These are phyloP conservation scores for Nemapogon koenigi DNA, from an alignment of 2,888 invertebrate species.

Conservation along the genomic window DNA sequence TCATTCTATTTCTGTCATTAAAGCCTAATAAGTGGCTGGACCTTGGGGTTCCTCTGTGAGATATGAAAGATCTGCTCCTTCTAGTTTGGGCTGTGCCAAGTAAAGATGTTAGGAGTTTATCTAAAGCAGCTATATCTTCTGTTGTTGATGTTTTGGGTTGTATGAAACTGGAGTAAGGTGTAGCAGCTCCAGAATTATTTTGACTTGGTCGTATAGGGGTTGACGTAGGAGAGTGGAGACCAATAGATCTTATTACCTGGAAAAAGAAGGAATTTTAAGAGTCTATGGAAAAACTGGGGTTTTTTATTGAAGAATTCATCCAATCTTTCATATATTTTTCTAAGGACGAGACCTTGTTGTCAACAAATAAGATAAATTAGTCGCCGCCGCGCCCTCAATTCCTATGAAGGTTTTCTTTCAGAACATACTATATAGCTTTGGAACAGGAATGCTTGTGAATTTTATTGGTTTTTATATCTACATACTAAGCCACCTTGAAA, in stretches of 20 bases:
- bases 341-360: no score
- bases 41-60: conserved; percentile 41
- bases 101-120: conserved; percentile 68
- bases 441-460: no score
- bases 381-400: no score
- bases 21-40: conserved; percentile 35
- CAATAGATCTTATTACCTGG: conserved; percentile 42
- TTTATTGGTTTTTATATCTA: no score
- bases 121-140: conserved; percentile 68
- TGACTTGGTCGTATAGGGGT: conserved; percentile 35
- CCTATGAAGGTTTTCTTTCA: no score
- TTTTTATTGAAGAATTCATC: no score
- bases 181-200: conserved; percentile 32
- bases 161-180: conserved; percentile 24
- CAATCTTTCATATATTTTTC: no score
- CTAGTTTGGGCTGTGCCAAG: conserved; percentile 53
- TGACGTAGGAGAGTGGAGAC: conserved; percentile 35
- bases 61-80: conserved; percentile 32
- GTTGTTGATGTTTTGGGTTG: conserved; percentile 35
- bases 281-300: no score
- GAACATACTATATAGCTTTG: no score
- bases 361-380: no score
- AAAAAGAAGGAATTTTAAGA: no score
- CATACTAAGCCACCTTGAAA: no score
- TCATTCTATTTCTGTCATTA: conserved; percentile 26